Conservation (phyloP, 2,888 invertebrate species). For the Cheilosia urbana region DNA sequence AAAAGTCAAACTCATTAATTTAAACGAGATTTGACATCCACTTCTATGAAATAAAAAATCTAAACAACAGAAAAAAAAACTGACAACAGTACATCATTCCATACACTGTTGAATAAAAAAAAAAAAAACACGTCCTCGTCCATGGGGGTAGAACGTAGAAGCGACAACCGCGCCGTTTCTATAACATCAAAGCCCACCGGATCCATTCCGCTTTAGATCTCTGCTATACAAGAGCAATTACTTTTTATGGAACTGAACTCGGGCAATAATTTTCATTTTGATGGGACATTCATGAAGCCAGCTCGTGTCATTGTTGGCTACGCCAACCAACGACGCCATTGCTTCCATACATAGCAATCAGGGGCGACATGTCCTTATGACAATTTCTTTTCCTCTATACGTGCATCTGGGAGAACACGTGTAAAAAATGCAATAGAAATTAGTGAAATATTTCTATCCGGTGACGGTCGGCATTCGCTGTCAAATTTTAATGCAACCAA, state of each 20-base stretch:
- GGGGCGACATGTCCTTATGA: background rate
- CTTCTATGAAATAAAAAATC: constrained; percentile 9
- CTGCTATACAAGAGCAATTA: constrained; percentile 62
- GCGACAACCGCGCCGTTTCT: constrained; percentile 7
- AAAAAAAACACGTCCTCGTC: background rate
- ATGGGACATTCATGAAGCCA: constrained; percentile 58
- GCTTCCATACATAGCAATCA: constrained; percentile 21
- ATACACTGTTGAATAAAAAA: background rate
- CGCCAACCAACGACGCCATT: constrained; percentile 28
- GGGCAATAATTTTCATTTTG: constrained; percentile 67
- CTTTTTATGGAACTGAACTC: constrained; percentile 69
- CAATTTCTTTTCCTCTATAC: background rate
- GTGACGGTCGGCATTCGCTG: background rate
- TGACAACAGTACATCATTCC: constrained; percentile 15
- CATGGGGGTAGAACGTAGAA: constrained; percentile 7
- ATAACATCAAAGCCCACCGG: constrained; percentile 50
- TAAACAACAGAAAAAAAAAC: constrained; percentile 13
- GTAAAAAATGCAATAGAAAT: constrained; percentile 21
- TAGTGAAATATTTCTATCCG: background rate
- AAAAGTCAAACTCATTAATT: constrained; percentile 83
- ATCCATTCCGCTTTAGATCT: constrained; percentile 42
- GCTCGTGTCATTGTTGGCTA: constrained; percentile 19
- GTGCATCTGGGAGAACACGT: background rate
- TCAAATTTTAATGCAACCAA: too few species aligned
- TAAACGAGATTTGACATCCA: constrained; percentile 82